Percentiles rank a stretch among this genome's conserved stretches.
Conservation (phyloP, 2,888 invertebrate species). For the Diaprepes abbreviatus region DNA sequence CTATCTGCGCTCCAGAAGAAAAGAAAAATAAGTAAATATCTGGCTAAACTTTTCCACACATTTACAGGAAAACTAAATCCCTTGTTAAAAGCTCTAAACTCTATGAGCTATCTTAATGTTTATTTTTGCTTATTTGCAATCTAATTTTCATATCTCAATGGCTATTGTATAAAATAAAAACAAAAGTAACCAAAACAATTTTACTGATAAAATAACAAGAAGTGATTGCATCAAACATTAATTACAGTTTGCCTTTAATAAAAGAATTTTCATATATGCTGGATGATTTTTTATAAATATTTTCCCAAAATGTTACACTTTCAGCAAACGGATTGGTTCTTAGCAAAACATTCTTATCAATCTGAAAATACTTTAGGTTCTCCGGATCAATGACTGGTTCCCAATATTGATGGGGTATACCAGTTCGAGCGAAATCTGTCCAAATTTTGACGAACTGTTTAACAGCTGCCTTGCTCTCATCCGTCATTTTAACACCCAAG, state of each 20-base stretch:
- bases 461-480: conserved; percentile 10
- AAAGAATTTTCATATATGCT: background rate
- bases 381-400: conserved; percentile 21
- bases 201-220: no score
- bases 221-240: no score
- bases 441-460: conserved; percentile 21
- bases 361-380: conserved; percentile 11
- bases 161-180: no score
- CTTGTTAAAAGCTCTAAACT: no score
- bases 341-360: conserved; percentile 2
- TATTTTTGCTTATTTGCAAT: no score
- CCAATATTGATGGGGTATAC: conserved; percentile 30
- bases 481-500: background rate
- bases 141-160: no score
- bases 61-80: no score
- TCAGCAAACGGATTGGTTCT: conserved; percentile 13
- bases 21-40: no score
- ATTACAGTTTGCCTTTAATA: background rate
- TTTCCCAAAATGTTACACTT: conserved; percentile 18
- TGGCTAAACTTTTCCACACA: no score
- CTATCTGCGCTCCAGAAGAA: no score
- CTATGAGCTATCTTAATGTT: no score
- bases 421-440: conserved; percentile 34
- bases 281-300: background rate
- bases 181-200: no score